phyloP scores from a whole-genome alignment of 1,140 invertebrate genomes.

The Pseudomyrmex sp. region DNA sequence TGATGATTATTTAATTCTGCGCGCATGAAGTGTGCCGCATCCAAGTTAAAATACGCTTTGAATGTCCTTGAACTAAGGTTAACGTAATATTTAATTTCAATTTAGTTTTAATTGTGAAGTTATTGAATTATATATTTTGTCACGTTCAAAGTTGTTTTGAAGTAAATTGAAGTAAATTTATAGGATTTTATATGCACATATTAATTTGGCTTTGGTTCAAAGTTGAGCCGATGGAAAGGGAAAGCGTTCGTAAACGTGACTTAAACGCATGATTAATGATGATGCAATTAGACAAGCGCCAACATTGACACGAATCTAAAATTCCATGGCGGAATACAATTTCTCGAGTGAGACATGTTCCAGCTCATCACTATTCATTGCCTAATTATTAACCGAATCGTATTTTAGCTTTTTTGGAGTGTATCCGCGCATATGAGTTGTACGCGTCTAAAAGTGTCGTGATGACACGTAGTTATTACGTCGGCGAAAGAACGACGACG shows the following conservation, averaged over 20 bases:
- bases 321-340: slow-evolving; percentile 25
- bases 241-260: slow-evolving; percentile 9
- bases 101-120: neutral
- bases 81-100: too few relatives aligned
- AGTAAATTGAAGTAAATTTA: neutral
- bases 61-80: neutral
- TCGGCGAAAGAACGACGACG: slow-evolving; percentile 22
- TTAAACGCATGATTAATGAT: slow-evolving; percentile 42
- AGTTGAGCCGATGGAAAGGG: neutral
- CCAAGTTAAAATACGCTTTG: neutral
- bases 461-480: neutral
- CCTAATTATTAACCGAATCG: slow-evolving; percentile 14
- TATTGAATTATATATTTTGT: neutral
- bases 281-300: slow-evolving; percentile 34
- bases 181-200: neutral
- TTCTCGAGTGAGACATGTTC: slow-evolving; percentile 40
- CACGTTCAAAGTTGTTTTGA: neutral
- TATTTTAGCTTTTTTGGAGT: slow-evolving; percentile 22
- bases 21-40: neutral
- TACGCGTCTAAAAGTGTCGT: neutral
- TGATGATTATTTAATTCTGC: slow-evolving; percentile 20
- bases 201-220: slow-evolving; percentile 25
- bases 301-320: slow-evolving; percentile 41
- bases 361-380: slow-evolving; percentile 41
- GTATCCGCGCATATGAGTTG: neutral